These are phyloP conservation scores for Ptychobarbus kaznakovi DNA, from an alignment of 2,797 vertebrate genomes.

Conservation along the genomic window DNA sequence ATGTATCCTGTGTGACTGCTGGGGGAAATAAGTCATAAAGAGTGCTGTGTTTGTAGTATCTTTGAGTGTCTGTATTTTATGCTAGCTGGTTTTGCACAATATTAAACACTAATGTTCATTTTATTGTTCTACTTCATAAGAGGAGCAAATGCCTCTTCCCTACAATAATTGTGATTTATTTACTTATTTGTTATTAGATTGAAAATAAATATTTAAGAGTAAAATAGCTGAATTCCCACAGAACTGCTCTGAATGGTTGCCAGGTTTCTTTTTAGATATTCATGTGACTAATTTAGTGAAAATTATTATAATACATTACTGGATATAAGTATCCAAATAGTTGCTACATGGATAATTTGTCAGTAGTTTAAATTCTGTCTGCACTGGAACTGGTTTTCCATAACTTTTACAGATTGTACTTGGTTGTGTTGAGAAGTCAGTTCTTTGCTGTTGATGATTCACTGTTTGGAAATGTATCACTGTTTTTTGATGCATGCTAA, in stretches of 20 bases:
- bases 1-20: slow-evolving; percentile 11
- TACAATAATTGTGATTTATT: too few species aligned
- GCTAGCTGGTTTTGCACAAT: neutral
- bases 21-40: neutral
- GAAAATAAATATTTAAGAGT: neutral
- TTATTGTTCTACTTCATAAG: neutral
- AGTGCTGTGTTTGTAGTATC: neutral
- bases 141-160: neutral
- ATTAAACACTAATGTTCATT: neutral
- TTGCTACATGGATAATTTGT: neutral
- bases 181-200: too few species aligned
- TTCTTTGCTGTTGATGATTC: neutral
- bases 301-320: neutral
- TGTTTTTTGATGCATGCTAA: slow-evolving; percentile 1
- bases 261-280: neutral
- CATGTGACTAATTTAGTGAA: neutral
- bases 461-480: neutral
- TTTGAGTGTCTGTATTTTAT: neutral
- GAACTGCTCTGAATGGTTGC: neutral
- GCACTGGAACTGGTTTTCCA: neutral
- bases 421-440: neutral
- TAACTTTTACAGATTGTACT: too few species aligned
- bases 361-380: neutral
- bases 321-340: too few species aligned
- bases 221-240: neutral